These are phyloP conservation scores for Dendropsophus ebraccatus DNA, from an alignment of 2,113 vertebrate genomes.

Conservation along the genomic window DNA sequence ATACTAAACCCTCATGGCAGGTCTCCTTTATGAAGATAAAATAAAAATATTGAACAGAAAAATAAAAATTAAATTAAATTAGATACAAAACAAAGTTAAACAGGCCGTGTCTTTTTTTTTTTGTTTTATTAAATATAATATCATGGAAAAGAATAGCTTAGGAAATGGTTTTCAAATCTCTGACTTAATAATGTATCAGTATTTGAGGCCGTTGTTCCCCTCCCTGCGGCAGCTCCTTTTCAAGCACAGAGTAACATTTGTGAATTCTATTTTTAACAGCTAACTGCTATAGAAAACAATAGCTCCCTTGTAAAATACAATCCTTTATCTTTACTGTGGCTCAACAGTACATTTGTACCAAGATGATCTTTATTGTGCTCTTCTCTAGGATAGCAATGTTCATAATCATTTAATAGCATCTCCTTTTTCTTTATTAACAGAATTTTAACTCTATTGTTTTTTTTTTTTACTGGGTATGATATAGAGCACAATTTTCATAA, in stretches of 20 bases:
- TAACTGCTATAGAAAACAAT: conserved; percentile 37
- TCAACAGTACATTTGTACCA: conserved; percentile 44
- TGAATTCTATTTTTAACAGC: conserved; percentile 46
- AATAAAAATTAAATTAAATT: too few species aligned
- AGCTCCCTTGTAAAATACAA: conserved; percentile 53
- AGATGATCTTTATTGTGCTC: conserved; percentile 47
- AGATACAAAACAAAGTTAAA: too few species aligned
- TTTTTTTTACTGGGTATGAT: conserved; percentile 19
- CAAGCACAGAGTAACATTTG: conserved; percentile 15
- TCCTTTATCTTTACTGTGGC: conserved; percentile 50
- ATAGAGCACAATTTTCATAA: conserved; percentile 13
- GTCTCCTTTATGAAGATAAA: too few species aligned
- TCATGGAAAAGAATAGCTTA: neutral
- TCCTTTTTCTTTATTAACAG: conserved; percentile 38
- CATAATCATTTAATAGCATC: conserved; percentile 57
- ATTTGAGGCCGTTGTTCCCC: conserved; percentile 5
- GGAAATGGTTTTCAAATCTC: neutral
- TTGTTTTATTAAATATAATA: neutral
- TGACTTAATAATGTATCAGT: neutral
- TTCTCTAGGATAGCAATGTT: conserved; percentile 32
- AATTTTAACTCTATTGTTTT: conserved; percentile 17
- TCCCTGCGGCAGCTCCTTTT: conserved; percentile 22
- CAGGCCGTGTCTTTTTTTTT: neutral
- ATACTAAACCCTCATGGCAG: too few species aligned
- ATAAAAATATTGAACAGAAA: too few species aligned